Conservation (phyloP, 2,888 invertebrate genomes). For the Auanema sp. region DNA sequence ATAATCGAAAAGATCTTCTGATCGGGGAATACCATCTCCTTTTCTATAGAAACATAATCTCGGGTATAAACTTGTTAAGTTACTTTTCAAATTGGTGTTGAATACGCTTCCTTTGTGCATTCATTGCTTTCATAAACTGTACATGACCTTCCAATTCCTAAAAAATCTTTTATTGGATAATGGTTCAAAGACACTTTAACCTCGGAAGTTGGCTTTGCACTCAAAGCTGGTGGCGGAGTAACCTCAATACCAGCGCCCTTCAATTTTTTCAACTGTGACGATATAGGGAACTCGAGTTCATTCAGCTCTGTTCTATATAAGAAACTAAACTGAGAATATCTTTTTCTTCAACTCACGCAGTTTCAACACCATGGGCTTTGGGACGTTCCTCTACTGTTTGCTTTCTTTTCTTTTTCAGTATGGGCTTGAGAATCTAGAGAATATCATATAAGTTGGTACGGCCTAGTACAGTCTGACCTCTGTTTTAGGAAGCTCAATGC, state of each 20-base stretch:
- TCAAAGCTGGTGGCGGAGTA: slow-evolving; percentile 13
- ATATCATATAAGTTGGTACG: too few species aligned
- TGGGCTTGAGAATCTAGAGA: slow-evolving; percentile 17
- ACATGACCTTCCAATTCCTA: slow-evolving; percentile 9
- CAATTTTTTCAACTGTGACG: slow-evolving; percentile 27
- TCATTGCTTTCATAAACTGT: slow-evolving; percentile 13
- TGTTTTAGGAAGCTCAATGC: slow-evolving; percentile 15
- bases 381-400: not conserved
- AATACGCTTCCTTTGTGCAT: slow-evolving; percentile 5
- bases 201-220: slow-evolving; percentile 8
- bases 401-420: slow-evolving; percentile 1
- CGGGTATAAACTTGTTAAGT: not conserved
- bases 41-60: not conserved
- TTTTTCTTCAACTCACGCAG: not conserved
- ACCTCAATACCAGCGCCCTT: slow-evolving; percentile 10
- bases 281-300: slow-evolving; percentile 42
- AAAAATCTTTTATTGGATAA: too few species aligned
- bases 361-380: not conserved
- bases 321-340: too few species aligned
- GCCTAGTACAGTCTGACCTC: slow-evolving; percentile 2
- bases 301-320: slow-evolving; percentile 23
- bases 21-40: too few species aligned
- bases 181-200: too few species aligned
- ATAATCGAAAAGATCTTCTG: too few species aligned
- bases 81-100: not conserved